Conservation (phyloP, 2,797 vertebrate species). For the Gephyroberyx darwinii region DNA sequence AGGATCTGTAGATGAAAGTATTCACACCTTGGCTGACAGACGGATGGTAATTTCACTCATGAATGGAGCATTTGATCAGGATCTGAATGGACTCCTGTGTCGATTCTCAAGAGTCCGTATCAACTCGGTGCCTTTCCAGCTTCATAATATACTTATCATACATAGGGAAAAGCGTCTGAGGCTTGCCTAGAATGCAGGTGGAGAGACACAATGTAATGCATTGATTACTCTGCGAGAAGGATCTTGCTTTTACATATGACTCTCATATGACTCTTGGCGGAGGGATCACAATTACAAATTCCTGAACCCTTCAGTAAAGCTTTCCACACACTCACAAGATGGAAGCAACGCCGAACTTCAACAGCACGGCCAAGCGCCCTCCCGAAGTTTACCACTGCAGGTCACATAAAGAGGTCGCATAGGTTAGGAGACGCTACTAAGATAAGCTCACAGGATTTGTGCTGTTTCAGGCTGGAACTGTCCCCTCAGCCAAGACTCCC, state of each 20-base stretch:
- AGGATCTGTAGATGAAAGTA: conserved; percentile 77
- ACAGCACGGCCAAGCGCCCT: conserved; percentile 4
- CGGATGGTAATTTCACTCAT: conserved; percentile 82
- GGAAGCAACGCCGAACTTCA: conserved; percentile 13
- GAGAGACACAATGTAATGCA: conserved; percentile 57
- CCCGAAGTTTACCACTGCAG: conserved; percentile 19
- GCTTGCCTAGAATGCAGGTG: conserved; percentile 54
- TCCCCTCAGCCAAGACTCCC: conserved; percentile 41
- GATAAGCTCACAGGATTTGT: conserved; percentile 62
- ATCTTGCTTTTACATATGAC: conserved; percentile 43
- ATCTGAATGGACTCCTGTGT: conserved; percentile 77
- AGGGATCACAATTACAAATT: conserved; percentile 59
- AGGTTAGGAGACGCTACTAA: conserved; percentile 43
- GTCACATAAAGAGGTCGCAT: conserved; percentile 35
- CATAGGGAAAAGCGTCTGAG: conserved; percentile 62
- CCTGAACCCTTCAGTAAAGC: conserved; percentile 32
- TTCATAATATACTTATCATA: conserved; percentile 75
- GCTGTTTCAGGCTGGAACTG: conserved; percentile 43
- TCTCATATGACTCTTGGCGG: conserved; percentile 32
- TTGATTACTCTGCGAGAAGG: conserved; percentile 64
- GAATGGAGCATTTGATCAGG: conserved; percentile 83
- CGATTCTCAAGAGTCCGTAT: conserved; percentile 73
- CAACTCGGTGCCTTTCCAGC: conserved; percentile 62
- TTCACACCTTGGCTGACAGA: conserved; percentile 81
- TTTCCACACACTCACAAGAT: not conserved